Base-by-base conservation (phyloP, 2,888 invertebrate genomes). In the Cephus pygmeus region DNA sequence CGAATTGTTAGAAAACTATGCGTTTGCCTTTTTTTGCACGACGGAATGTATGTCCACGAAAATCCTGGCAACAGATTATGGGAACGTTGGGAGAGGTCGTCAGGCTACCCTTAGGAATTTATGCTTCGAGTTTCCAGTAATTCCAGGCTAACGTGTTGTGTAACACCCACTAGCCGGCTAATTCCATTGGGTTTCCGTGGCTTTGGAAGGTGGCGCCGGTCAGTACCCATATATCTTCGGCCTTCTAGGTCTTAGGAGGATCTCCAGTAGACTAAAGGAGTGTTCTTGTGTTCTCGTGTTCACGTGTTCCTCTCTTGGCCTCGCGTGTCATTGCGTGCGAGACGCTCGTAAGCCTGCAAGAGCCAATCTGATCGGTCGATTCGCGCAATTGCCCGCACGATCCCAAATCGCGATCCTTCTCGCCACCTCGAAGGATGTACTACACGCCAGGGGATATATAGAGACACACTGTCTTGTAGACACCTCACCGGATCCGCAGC, bases 351-450 rank as follows among this genome's bases (percentile, higher is more conserved):
- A 84, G 84, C 84, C 81, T 82, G 83, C 84, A 84, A 85, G 82
- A 83, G 84, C 81, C 83, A 84, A 86, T 85, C 85, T 82, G 84
- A 88, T 88, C 87, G 87, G 88, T 84, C 87, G 85, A 87, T 86
- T 80, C 86, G 86, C 87, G 89, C 89, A 89, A 89, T 89, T 89
- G 89, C 88, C 87, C 87, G 89, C 89, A 89, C 40, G 89, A 89
- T 89, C 88, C 85, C 87, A 85, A 40, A 89, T 89, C 88, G 86
- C 87, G 89, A 89, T 89, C 40, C 40, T 15, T 40, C 40, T 40
- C 40, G 40, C 40, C 40, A 40, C 40, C 40, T 40, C 40, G 40
- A 40, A 40, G 40, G 40, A 40, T 40, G 40, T 40, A 40, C 40
- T 40, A 40, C 40, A 40, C 40, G 40, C 15, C 40, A 40, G 15